Base-by-base conservation (phyloP, 2,797 vertebrate genomes). In the Tadarida brasiliensis region DNA sequence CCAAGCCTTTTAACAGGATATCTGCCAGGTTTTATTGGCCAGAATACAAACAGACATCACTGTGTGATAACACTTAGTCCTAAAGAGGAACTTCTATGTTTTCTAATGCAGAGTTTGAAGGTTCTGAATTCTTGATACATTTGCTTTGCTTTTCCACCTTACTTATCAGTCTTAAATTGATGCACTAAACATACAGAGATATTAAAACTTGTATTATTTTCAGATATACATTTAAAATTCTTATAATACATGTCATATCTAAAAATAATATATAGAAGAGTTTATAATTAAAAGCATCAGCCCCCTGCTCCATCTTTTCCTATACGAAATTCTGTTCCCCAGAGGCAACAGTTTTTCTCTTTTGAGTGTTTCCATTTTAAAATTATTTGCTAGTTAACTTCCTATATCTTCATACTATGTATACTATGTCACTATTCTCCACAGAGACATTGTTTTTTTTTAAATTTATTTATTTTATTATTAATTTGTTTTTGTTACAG, bases 241-340 rank as follows among this genome's bases (percentile, higher is more conserved):
- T 80, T 84, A 2, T 78, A 87, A 77, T 71, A 68, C 2, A 73
- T 54, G 28, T 0, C 39, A 35, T 78, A 1, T 89, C 87, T 61
- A 56, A 63, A 76, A 91, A 85, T 78, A 86, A 92, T 35, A 51
- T n/a, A 56, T 15, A 71, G 54, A 84, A 73, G 24, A 57, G 35
- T 87, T 95, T 63, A 61, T 59, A 56, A 70, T 68, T 63, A 91
- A 92, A 91, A 87, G 3, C 47, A 87, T 26, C 26, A 81, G 51
- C 1, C 20, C 30, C 20, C 54, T 87, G 51, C 28, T 19, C 57
- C 39, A 44, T 91, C 2, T 59, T 93, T 78, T 93, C 39, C 54
- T 83, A 33, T 1, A 49, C 30, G 8, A 49, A 85, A 61, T 80
- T 90, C 33, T 95, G 8, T 73, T 92, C 44, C 35, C 59, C 47